Conservation (phyloP, 2,888 invertebrate genomes). For the Cantharis rufa region DNA sequence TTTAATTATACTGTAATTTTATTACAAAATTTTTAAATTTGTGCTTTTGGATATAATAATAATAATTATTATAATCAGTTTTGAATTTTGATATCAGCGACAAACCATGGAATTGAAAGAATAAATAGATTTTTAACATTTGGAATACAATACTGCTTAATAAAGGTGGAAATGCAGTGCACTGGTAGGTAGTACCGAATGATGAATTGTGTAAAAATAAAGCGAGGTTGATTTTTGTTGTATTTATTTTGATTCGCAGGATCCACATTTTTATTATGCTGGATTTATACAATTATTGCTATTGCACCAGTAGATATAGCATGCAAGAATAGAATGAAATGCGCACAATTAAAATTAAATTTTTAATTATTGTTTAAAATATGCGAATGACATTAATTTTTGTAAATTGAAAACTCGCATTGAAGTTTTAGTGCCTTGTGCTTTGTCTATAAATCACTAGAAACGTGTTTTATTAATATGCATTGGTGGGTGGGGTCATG, state of each 20-base stretch:
- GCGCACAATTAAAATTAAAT: background rate
- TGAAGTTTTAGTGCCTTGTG: slow-evolving; percentile 48
- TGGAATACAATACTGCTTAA: background rate
- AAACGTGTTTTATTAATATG: slow-evolving; percentile 55
- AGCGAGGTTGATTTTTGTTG: background rate
- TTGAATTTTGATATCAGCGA: background rate
- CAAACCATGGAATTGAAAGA: background rate
- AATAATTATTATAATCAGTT: background rate
- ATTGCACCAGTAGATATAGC: background rate
- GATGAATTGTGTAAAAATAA: background rate
- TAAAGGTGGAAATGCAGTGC: background rate
- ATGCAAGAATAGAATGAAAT: background rate
- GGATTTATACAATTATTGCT: background rate
- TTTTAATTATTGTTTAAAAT: slow-evolving; percentile 4
- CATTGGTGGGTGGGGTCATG: slow-evolving; percentile 55
- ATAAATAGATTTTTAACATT: background rate
- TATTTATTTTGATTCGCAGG: background rate
- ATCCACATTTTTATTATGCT: background rate
- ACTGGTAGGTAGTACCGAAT: background rate
- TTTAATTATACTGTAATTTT: too few relatives aligned
- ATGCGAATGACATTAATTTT: slow-evolving; percentile 36
- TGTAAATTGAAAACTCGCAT: slow-evolving; percentile 46
- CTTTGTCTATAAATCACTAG: slow-evolving; percentile 53
- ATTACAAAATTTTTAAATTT: too few relatives aligned
- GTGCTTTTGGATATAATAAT: too few relatives aligned